Base-by-base conservation (phyloP, 2,888 invertebrate genomes). In the Dexiosoma caninum region DNA sequence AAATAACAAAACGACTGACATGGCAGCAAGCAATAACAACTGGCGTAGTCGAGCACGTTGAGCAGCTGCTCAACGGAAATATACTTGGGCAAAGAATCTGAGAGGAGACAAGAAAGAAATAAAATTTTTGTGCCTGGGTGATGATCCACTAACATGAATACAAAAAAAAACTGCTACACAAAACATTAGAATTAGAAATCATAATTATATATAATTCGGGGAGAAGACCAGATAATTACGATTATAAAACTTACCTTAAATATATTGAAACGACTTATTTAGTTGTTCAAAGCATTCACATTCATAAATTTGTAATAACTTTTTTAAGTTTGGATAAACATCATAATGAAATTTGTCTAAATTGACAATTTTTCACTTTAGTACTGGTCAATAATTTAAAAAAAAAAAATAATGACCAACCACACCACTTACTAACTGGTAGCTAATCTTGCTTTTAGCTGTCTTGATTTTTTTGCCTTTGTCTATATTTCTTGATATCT, bases 131-230 rank as follows among this genome's bases (percentile, higher is more conserved):
- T 81, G 80, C 72, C 77, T 74, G 72, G 72, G 51, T 74, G 81
- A 74, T 77, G 81, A 74, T 77, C 77, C 64, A 81, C 72, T 81
- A 70, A 81, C 77, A 77, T 81, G 69, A 77, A 69, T 81, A 67
- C 1, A 60, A 67, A 60, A 42, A 30, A 27, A 9, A n/a, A n/a
- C n/a, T n/a, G n/a, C n/a, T n/a, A n/a, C n/a, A n/a, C n/a, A n/a
- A n/a, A n/a, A n/a, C n/a, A n/a, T n/a, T n/a, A 40, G n/a, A 27
- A 32, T 35, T 30, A 30, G 3, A 27, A 53, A 14, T n/a, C 27
- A 2, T n/a, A 8, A 2, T 23, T 14, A n/a, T 42, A 27, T 8
- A 23, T n/a, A 5, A 16, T 37, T 46, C 19, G 14, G 37, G 10
- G 16, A 35, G 5, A 44, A 30, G 35, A 0, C 2, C 6, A 21